A percentile compares a stretch with the other conserved stretches of the same genome.
Evolutionary conservation across 2,113 vertebrate genomes (phyloP).

Genomic region (Sylvietta virens): DNA sequence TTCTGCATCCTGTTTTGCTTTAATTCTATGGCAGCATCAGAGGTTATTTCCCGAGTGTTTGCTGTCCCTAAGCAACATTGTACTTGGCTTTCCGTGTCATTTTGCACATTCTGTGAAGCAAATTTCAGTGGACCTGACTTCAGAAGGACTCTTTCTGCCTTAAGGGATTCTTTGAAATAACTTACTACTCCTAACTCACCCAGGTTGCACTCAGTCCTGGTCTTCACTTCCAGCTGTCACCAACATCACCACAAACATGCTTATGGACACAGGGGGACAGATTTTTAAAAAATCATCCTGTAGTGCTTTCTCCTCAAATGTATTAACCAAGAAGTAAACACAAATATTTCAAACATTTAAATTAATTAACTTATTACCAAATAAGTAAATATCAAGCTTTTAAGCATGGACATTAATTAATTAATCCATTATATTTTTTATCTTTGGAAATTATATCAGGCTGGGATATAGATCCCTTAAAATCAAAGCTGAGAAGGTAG

Average conservation of each 20-base stretch:
- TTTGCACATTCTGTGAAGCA: not conserved
- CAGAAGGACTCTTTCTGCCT: not conserved
- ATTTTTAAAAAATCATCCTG: not conserved
- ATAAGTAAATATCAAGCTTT: not conserved
- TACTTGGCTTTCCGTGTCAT: not conserved
- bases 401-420: not conserved
- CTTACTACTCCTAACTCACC: not conserved
- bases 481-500: not conserved
- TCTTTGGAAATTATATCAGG: not conserved
- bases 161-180: accelerated
- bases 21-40: not conserved
- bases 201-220: not conserved
- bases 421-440: not conserved
- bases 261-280: not conserved
- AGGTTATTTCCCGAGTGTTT: not conserved
- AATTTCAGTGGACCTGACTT: not conserved
- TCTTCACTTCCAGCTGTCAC: not conserved
- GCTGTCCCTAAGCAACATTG: not conserved
- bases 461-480: not conserved
- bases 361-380: not conserved
- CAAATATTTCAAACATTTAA: not conserved
- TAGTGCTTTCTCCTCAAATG: not conserved
- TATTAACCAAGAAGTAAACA: not conserved
- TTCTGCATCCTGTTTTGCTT: constrained; percentile 32
- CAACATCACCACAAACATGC: not conserved